phyloP scores from a whole-genome alignment of 2,113 vertebrate species.

The Thamnaconus septentrionalis region DNA sequence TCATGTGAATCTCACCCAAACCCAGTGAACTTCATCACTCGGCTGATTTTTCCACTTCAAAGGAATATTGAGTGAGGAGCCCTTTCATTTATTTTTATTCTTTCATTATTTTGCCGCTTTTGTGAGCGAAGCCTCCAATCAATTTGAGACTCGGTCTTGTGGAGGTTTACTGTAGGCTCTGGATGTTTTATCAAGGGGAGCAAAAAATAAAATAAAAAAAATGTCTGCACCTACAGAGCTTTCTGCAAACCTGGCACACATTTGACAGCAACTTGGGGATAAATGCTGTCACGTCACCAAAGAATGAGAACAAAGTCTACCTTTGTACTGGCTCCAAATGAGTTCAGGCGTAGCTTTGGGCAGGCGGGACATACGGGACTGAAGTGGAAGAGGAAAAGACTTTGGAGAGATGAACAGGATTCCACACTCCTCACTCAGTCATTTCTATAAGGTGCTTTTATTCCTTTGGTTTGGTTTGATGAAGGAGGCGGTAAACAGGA shows the following conservation, averaged over 20 bases:
- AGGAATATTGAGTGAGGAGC: conserved; percentile 32
- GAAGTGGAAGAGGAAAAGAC: neutral
- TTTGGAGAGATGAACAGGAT: too few species aligned
- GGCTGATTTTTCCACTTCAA: conserved; percentile 59
- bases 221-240: conserved; percentile 13
- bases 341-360: neutral
- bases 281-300: conserved; percentile 24
- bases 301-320: conserved; percentile 34
- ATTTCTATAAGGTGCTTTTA: too few species aligned
- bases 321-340: conserved; percentile 21
- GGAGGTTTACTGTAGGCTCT: neutral
- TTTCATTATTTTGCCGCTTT: conserved; percentile 14
- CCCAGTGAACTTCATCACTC: conserved; percentile 39
- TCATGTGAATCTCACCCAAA: conserved; percentile 48
- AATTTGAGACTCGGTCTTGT: conserved; percentile 20
- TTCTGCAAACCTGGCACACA: conserved; percentile 34
- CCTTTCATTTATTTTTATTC: conserved; percentile 13
- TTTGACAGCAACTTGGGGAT: conserved; percentile 42
- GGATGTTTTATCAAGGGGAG: conserved; percentile 32
- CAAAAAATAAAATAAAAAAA: conserved; percentile 3
- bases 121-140: conserved; percentile 33
- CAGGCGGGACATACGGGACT: neutral
- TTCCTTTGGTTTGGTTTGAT: too few species aligned
- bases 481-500: too few species aligned
- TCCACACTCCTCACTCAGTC: too few species aligned